Evolutionary conservation across 2,797 vertebrate genomes (phyloP), one percentile per base, ranked within the genome.

Genomic region (Enteromius trimaculatus): DNA sequence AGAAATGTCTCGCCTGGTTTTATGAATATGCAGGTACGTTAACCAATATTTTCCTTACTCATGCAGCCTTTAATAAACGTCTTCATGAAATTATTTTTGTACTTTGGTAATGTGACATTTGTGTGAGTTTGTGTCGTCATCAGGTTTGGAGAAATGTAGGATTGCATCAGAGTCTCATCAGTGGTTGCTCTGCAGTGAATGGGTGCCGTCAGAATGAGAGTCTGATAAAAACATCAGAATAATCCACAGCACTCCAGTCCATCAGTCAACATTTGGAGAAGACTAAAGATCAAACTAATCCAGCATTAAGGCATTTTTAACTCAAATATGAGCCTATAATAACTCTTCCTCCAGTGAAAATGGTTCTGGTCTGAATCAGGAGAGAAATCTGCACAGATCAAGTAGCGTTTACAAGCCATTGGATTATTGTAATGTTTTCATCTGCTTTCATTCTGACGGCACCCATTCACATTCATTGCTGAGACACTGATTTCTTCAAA

Each of bases 1-100:
- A 98, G 93, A 97, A 97, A 95, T 99, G 97, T 94, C 95, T 97
- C 90, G 95, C 97, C 85, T 99, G 97, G 97, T 99, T 98, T 95
- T 96, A 97, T 83, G 96, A 97, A 90, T 99, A 97, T 89, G 95
- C 97, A 90, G 97, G 96, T 97, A 95, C 85, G 89, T 42, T 6
- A 53, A 37, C 21, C 29, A 34, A 0, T 34, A 11, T 51, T 51
- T 51, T 31, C 1, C 4, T 72, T 72, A 26, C 8, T 0, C 77
- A 69, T 49, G 14, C 42, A 23, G 6, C 31, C 13, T 58, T 58
- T 58, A 11, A 10, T 58, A 11, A 23, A 58, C 10, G n/a, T 58
- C 21, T 58, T 23, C 10, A 1, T 58, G n/a, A 2, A 3, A 9
- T 3, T 9, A 53, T 21, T n/a, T 62, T 1, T 70, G 78, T 72